Percentiles rank a stretch among this genome's conserved stretches.
Conservation (phyloP, 2,888 invertebrate species). For the Caenorhabditis parvicauda region DNA sequence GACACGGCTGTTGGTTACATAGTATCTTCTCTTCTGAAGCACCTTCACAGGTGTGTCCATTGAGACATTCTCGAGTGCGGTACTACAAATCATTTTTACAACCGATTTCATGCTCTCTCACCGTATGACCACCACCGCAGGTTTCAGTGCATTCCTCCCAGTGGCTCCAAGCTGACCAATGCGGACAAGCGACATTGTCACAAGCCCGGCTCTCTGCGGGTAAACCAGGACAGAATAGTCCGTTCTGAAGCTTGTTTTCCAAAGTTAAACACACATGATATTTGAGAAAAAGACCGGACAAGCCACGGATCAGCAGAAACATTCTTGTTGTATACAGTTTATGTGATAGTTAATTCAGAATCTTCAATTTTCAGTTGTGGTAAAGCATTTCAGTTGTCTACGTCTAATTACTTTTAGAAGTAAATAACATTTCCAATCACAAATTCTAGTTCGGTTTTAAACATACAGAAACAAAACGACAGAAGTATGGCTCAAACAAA, state of each 20-base stretch:
- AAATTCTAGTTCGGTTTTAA: too few relatives aligned
- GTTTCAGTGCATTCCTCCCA: conserved; percentile 37
- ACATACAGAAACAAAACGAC: too few relatives aligned
- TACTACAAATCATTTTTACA: conserved; percentile 14
- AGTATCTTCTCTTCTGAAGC: conserved; percentile 35
- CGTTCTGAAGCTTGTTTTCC: conserved; percentile 42
- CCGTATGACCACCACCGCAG: conserved; percentile 45
- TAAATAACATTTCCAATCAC: too few relatives aligned
- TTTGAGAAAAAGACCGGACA: too few relatives aligned
- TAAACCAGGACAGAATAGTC: conserved; percentile 42
- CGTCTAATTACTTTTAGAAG: too few relatives aligned
- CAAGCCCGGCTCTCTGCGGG: conserved; percentile 40
- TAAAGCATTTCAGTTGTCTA: too few relatives aligned
- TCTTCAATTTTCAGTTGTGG: too few relatives aligned
- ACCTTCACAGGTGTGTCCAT: conserved; percentile 33
- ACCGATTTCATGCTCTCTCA: background rate
- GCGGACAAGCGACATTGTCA: conserved; percentile 41
- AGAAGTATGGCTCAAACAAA: too few relatives aligned
- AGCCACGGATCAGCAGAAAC: too few relatives aligned
- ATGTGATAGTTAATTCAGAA: too few relatives aligned
- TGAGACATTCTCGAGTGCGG: conserved; percentile 37
- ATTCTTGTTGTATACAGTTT: too few relatives aligned
- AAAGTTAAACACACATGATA: too few relatives aligned
- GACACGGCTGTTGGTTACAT: conserved; percentile 44
- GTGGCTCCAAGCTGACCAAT: conserved; percentile 36